These are phyloP conservation scores for Acutogordius australiensis DNA, from an alignment of 2,888 invertebrate species.

Conservation along the genomic window DNA sequence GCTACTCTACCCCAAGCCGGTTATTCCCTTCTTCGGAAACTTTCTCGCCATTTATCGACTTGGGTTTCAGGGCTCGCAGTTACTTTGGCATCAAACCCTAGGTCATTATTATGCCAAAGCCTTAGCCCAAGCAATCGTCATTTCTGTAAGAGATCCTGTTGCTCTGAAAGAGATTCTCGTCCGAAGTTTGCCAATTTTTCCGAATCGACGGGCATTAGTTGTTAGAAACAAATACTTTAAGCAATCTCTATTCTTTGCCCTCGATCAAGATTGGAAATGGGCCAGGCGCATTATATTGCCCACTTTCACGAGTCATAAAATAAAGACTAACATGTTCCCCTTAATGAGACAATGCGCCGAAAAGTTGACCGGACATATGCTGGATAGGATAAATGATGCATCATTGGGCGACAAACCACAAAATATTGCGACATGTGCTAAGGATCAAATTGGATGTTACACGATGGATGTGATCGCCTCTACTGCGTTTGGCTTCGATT, in stretches of 20 bases:
- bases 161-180: background rate
- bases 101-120: background rate
- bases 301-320: background rate
- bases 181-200: background rate
- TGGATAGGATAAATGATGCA: background rate
- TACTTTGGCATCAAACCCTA: background rate
- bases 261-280: background rate
- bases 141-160: background rate
- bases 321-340: background rate
- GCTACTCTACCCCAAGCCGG: too few relatives aligned
- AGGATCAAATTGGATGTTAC: too few relatives aligned
- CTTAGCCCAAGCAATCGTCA: background rate
- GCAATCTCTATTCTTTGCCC: background rate
- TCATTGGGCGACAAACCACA: too few relatives aligned
- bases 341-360: background rate
- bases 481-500: too few relatives aligned
- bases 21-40: background rate
- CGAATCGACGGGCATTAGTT: background rate
- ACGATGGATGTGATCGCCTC: too few relatives aligned
- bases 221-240: background rate
- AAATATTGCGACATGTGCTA: too few relatives aligned
- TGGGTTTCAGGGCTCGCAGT: background rate
- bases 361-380: background rate
- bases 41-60: background rate
- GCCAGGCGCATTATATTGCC: background rate